Percentiles rank a stretch among this genome's conserved stretches.
phyloP scores from a whole-genome alignment of 2,797 vertebrate genomes.

The Danio choprae region DNA sequence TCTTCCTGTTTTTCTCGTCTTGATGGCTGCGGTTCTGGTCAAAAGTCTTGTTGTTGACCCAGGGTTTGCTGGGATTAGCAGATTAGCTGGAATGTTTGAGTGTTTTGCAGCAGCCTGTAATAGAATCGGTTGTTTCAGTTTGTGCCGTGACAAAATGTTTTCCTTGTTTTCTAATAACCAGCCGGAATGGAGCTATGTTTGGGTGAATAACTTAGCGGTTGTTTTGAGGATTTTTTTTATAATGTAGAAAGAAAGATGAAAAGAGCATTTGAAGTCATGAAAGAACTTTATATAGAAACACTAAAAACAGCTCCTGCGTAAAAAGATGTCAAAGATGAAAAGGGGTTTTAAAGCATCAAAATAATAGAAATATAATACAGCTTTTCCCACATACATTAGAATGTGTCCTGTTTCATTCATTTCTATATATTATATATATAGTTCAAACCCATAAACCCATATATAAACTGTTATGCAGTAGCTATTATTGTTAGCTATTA shows the following conservation, averaged over 20 bases:
- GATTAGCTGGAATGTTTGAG: slow-evolving; percentile 5
- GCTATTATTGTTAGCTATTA: too few relatives aligned
- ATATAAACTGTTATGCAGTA: too few relatives aligned
- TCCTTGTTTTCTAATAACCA: neutral
- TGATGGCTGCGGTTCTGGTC: slow-evolving; percentile 35
- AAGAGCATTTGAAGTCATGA: neutral
- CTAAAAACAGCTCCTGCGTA: neutral
- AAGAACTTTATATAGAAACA: neutral
- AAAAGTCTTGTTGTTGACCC: slow-evolving; percentile 10
- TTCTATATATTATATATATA: too few relatives aligned
- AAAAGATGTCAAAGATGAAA: too few relatives aligned
- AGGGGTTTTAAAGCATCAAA: too few relatives aligned
- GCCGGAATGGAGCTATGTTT: neutral
- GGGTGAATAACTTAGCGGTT: neutral
- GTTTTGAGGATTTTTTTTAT: neutral
- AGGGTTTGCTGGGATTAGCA: neutral
- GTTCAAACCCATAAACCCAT: too few relatives aligned
- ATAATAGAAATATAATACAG: too few relatives aligned
- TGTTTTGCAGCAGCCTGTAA: neutral
- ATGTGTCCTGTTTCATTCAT: too few relatives aligned
- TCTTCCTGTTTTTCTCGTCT: slow-evolving; percentile 36
- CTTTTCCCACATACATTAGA: too few relatives aligned
- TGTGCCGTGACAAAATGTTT: neutral
- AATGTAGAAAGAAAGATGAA: neutral
- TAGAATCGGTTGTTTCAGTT: neutral